Evolutionary conservation across 2,888 invertebrate genomes (phyloP), one percentile per base, ranked within the genome.

Genomic region (Agriopis aurantiaria): DNA sequence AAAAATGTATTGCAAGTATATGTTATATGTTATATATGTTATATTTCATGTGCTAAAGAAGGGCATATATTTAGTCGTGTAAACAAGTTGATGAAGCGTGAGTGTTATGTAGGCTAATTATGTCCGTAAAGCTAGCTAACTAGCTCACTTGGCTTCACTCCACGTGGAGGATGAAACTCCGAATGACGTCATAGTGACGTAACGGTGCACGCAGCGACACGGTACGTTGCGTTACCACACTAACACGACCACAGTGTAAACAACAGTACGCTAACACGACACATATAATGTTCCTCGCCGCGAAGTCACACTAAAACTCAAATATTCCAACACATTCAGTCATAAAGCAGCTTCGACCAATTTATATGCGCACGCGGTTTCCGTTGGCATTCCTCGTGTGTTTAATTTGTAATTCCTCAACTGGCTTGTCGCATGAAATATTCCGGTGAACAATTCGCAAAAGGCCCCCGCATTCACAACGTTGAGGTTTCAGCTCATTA

Each of bases 401-500:
- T 68, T 57, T 57, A 43, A n/a, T 59, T 53, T 52, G 68, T 43
- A 48, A 63, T 59, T 46, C 63, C 52, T n/a, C 45, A 55, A 63
- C 51, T n/a, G 60, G 12, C 49, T 49, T 53, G 45, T 61, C 49
- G 52, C 45, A 65, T 65, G 14, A 69, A 65, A 60, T 61, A 64
- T 69, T 59, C 60, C 45, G 49, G 14, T 14, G 55, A 65, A 60
- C 64, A 60, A 57, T 56, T 65, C 60, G 60, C 64, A 17, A 60
- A 61, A 60, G 51, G 46, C 52, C 52, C 58, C 60, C 40, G 41
- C 65, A 56, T 69, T 65, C 65, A 65, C 48, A 65, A 49, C 51
- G 48, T 33, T 53, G 62, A 43, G 69, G 69, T 70, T 70, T 49
- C 62, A 43, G 14, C 69, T 59, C 63, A 56, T 67, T 71, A 59